Percentiles rank a stretch among this genome's conserved stretches.
phyloP scores from a whole-genome alignment of 2,797 vertebrate species.

The Acipenser transmontanus region DNA sequence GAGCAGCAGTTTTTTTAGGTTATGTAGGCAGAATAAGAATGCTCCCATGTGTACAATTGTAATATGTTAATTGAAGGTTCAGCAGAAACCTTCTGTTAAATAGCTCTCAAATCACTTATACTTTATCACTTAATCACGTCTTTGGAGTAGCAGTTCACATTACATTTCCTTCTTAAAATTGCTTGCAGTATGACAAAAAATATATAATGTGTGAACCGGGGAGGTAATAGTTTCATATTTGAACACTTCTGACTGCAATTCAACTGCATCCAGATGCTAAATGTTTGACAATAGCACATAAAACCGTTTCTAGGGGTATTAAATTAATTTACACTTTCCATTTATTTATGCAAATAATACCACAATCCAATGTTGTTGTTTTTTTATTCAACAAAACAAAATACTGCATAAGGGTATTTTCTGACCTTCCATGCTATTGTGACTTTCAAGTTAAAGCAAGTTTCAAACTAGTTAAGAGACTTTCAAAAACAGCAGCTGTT shows the following conservation, averaged over 20 bases:
- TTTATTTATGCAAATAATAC: slow-evolving; percentile 2
- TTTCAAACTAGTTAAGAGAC: too few relatives aligned
- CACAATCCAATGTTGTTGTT: not conserved
- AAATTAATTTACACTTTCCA: not conserved
- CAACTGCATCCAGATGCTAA: not conserved
- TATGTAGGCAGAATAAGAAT: slow-evolving; percentile 13
- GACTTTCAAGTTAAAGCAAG: too few relatives aligned
- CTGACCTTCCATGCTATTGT: too few relatives aligned
- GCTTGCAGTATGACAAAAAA: slow-evolving; percentile 6
- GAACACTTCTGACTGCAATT: not conserved
- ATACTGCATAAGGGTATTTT: too few relatives aligned
- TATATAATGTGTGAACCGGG: not conserved
- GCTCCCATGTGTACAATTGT: not conserved
- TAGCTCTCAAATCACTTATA: slow-evolving; percentile 4
- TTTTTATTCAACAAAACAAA: too few relatives aligned
- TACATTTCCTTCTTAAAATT: not conserved
- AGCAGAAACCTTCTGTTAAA: slow-evolving; percentile 12
- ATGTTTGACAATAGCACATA: not conserved
- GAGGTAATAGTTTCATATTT: not conserved
- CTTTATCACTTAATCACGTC: not conserved
- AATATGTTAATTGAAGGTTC: slow-evolving; percentile 7
- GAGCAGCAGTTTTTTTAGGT: not conserved
- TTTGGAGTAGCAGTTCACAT: slow-evolving; percentile 1
- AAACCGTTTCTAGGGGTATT: not conserved
- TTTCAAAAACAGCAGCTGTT: too few relatives aligned